Evolutionary conservation across 2,797 vertebrate species (phyloP).

Genomic region (Gobionotothen gibberifrons): DNA sequence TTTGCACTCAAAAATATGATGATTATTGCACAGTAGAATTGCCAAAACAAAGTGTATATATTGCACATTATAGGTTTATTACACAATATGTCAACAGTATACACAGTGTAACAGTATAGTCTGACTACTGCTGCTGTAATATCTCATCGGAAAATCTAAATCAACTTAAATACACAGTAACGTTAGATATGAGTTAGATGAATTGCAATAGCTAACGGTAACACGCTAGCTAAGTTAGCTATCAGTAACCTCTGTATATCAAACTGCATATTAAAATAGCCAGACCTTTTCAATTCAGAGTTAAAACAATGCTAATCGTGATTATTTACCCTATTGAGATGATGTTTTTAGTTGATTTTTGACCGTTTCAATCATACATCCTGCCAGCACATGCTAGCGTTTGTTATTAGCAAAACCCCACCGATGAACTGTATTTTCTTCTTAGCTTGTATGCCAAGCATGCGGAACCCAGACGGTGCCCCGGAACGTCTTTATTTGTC

Average conservation of each 20-base stretch:
- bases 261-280: neutral
- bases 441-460: neutral
- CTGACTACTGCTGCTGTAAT: neutral
- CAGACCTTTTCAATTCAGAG: rapidly evolving
- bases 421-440: neutral
- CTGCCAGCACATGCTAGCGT: constrained; percentile 61
- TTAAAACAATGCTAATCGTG: neutral
- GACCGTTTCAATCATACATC: constrained; percentile 18
- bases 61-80: no score
- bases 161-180: neutral
- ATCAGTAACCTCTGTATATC: neutral
- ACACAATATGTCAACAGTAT: no score
- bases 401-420: constrained; percentile 52
- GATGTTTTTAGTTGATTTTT: constrained; percentile 10
- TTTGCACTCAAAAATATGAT: no score
- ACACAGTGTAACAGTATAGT: no score
- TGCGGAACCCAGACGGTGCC: rapidly evolving
- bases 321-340: constrained; percentile 14
- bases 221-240: constrained; percentile 21
- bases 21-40: no score
- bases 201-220: neutral
- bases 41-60: no score
- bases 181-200: neutral
- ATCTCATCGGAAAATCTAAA: neutral
- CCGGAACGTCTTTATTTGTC: neutral